Conservation (phyloP, 2,113 vertebrate genomes). For the Elaphurus davidianus region DNA sequence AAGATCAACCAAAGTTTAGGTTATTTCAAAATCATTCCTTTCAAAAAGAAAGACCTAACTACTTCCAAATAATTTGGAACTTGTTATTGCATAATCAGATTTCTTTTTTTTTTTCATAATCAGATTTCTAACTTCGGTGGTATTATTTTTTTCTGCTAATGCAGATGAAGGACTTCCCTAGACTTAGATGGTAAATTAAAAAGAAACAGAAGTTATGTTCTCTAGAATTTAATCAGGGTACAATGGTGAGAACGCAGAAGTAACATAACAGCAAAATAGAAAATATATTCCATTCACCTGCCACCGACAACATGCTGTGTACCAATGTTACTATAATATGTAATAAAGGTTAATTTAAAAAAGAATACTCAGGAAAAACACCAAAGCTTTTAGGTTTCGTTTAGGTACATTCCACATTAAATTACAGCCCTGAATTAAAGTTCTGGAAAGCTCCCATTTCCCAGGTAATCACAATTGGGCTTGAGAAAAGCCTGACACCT, state of each 20-base stretch:
- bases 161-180: not conserved
- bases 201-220: not conserved
- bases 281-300: not conserved
- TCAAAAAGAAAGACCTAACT: not conserved
- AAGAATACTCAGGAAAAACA: not conserved
- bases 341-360: not conserved
- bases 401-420: not conserved
- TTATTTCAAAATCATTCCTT: not conserved
- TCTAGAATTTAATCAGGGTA: not conserved
- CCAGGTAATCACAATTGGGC: not conserved
- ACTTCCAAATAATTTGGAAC: not conserved
- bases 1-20: not conserved
- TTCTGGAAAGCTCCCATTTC: not conserved
- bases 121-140: not conserved
- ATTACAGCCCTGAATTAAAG: not conserved
- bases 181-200: not conserved
- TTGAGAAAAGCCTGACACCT: not conserved
- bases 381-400: not conserved
- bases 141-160: not conserved
- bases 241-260: not conserved
- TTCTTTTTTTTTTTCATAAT: not conserved
- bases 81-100: not conserved
- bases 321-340: not conserved
- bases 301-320: not conserved
- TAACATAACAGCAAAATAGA: not conserved